Conservation (phyloP, 2,888 invertebrate genomes). For the Aporophyla nigra region DNA sequence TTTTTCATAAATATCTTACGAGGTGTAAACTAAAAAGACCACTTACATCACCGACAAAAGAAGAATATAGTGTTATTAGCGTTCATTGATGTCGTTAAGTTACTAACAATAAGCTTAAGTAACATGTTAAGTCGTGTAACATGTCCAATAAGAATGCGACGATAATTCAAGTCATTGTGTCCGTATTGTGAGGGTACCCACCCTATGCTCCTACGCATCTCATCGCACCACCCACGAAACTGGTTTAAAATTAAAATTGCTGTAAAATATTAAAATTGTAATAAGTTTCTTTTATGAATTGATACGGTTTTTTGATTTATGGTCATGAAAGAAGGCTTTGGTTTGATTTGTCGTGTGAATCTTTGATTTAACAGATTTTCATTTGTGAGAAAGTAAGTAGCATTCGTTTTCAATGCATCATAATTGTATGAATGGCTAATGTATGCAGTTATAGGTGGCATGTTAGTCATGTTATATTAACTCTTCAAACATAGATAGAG, state of each 20-base stretch:
- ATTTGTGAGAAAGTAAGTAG: neutral
- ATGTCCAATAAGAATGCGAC: conserved; percentile 73
- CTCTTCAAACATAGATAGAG: no score
- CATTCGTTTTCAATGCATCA: neutral
- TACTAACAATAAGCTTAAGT: conserved; percentile 72
- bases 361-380: neutral
- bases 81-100: conserved; percentile 71
- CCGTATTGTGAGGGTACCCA: conserved; percentile 62
- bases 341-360: conserved; percentile 33
- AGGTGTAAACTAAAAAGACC: conserved; percentile 37
- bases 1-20: conserved; percentile 24
- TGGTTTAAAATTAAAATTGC: conserved; percentile 55
- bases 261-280: conserved; percentile 37
- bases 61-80: conserved; percentile 65
- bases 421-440: neutral
- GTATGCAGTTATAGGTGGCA: neutral
- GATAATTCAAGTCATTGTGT: conserved; percentile 71
- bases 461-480: neutral
- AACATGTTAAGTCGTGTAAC: conserved; percentile 74
- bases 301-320: conserved; percentile 34
- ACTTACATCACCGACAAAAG: conserved; percentile 50
- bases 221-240: conserved; percentile 67
- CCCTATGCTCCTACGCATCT: conserved; percentile 57
- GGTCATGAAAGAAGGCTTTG: neutral
- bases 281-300: conserved; percentile 26